Percentiles rank a stretch among this genome's conserved stretches.
Conservation (phyloP, 2,113 vertebrate species). For the Tonatia bakeri region DNA sequence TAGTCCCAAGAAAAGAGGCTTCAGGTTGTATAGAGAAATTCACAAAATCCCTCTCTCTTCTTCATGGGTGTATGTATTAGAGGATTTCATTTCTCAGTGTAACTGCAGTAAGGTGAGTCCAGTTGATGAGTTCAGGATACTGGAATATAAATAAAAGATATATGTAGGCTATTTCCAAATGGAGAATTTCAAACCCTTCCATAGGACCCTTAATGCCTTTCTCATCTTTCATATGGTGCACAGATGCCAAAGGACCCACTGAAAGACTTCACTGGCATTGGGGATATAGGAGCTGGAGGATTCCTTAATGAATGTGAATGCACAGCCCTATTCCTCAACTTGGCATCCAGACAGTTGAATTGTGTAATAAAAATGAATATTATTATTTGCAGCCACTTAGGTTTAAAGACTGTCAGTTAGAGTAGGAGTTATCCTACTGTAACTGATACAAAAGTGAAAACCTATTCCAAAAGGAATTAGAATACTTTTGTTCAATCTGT, state of each 20-base stretch:
- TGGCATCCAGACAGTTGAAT: not conserved
- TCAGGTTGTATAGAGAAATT: not conserved
- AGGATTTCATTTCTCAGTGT: not conserved
- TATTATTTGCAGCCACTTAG: not conserved
- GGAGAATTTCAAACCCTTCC: not conserved
- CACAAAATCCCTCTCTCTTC: not conserved
- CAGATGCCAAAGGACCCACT: not conserved
- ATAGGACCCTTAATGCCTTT: rapidly evolving
- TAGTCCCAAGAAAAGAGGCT: not conserved
- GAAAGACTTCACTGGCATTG: not conserved
- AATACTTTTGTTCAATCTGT: not conserved
- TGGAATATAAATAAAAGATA: not conserved
- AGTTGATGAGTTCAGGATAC: not conserved
- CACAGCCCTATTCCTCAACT: not conserved
- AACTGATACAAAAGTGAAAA: not conserved
- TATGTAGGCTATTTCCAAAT: not conserved
- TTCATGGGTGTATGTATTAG: not conserved
- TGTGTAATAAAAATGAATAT: not conserved
- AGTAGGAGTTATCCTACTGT: too few species aligned
- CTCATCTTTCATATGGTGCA: too few species aligned
- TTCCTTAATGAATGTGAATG: not conserved
- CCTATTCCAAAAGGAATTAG: not conserved
- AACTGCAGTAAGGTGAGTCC: not conserved
- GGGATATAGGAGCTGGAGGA: not conserved
- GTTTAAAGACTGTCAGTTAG: not conserved